A percentile compares a stretch with the other conserved stretches of the same genome.
Evolutionary conservation across 1,140 invertebrate species (phyloP).

Genomic region (Odontomachus brunneus): DNA sequence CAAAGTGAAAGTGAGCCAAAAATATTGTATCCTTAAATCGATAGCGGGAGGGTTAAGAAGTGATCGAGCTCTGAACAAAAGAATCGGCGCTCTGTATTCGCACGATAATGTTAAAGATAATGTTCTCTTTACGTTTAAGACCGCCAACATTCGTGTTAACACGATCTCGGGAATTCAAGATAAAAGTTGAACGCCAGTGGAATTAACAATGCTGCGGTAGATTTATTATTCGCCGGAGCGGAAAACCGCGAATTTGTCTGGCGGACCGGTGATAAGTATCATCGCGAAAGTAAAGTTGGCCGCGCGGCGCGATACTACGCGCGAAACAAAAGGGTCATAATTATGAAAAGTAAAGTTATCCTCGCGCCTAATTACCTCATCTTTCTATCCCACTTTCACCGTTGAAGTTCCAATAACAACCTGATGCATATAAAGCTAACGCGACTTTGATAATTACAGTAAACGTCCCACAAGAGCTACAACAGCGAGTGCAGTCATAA

Average conservation of each 20-base stretch:
- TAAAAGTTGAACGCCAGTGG: background rate
- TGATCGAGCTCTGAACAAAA: no score
- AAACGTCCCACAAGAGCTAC: background rate
- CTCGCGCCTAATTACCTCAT: background rate
- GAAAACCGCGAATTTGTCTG: background rate
- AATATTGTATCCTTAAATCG: no score
- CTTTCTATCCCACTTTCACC: background rate
- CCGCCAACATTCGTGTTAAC: no score
- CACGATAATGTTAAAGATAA: no score
- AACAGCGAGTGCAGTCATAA: constrained; percentile 5
- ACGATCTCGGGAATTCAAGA: background rate
- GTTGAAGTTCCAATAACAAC: background rate
- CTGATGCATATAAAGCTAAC: background rate
- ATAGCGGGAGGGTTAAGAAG: no score
- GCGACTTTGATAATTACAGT: constrained; percentile 11
- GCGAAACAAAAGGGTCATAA: background rate
- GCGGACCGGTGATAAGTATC: background rate
- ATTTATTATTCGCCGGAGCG: background rate
- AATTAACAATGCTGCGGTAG: background rate
- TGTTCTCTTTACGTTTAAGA: no score
- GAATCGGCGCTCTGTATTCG: no score
- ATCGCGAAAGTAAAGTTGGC: background rate
- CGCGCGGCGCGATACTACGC: background rate
- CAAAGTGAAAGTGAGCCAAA: no score
- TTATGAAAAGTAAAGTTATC: constrained; percentile 16